Evolutionary conservation across 2,888 invertebrate species (phyloP).

Genomic region (Pogonocherus hispidulus): DNA sequence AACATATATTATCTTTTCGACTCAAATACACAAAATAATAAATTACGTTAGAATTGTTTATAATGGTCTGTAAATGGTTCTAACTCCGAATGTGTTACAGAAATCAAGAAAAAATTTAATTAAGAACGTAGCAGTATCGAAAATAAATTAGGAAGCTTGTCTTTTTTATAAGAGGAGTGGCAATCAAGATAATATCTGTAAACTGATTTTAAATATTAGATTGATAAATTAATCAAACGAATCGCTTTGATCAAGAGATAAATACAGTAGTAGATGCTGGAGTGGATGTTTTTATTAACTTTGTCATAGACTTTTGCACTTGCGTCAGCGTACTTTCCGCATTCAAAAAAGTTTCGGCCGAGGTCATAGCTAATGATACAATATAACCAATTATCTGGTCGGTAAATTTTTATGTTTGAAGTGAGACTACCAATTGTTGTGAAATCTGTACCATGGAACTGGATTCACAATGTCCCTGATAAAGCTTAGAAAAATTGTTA

Average conservation of each 20-base stretch:
- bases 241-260: background rate
- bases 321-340: conserved; percentile 10
- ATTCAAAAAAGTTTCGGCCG: background rate
- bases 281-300: background rate
- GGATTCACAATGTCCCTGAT: too few species aligned
- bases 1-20: too few species aligned
- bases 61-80: too few species aligned
- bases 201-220: background rate
- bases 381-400: conserved; percentile 2
- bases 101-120: too few species aligned
- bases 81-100: too few species aligned
- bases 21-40: too few species aligned
- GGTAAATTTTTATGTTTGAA: conserved; percentile 3
- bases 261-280: background rate
- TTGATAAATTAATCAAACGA: background rate
- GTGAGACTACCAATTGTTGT: background rate
- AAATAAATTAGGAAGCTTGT: background rate
- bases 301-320: conserved; percentile 7
- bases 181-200: background rate
- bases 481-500: too few species aligned
- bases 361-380: conserved; percentile 1
- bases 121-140: too few species aligned
- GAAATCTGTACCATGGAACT: background rate
- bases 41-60: too few species aligned
- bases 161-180: background rate